Base-by-base conservation (phyloP, 2,113 vertebrate genomes). In the Trematocara unimaculatum region DNA sequence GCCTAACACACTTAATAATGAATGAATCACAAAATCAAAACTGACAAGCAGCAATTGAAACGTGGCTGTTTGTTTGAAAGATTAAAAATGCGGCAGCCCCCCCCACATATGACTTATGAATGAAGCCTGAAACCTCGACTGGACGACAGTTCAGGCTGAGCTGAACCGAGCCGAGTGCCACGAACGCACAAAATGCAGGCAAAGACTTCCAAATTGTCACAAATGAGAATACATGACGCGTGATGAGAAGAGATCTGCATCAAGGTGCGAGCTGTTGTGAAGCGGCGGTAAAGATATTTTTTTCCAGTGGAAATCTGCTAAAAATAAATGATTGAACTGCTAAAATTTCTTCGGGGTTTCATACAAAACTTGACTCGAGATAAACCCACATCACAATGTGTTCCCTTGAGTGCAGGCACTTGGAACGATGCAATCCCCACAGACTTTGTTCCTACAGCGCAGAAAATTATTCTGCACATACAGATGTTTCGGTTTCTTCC, bases 31-130 rank as follows among this genome's bases (percentile, higher is more conserved):
- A 93, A 91, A 95, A 96, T 93, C 92, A 94, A 95, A 96, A 92
- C 93, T 94, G 95, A 94, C 96, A 95, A 83, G 94, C 70, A 80
- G 94, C 94, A 94, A 96, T 94, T 94, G 93, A 95, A 96, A 93
- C 79, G 86, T 90, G 89, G 91, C 58, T 79, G 81, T 95, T 91
- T 91, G 92, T 95, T 94, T 94, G 83, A 92, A 88, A 86, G 89
- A 94, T 95, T 93, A 94, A 96, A 96, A 95, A 94, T 94, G 91
- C 86, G 94, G 92, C 70, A 94, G 55, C 55, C 11, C 7, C 47
- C 6, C 31, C 31, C 47, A 35, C 18, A 5, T 72, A 94, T 96
- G 47, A 93, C 87, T 96, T 92, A 95, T 95, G 88, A 89, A 95
- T 95, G 93, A 94, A 84, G 84, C 55, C 80, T n/a, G 17, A 83